These are phyloP conservation scores for Pachyramphus minor DNA, from an alignment of 2,113 vertebrate species.

Conservation along the genomic window DNA sequence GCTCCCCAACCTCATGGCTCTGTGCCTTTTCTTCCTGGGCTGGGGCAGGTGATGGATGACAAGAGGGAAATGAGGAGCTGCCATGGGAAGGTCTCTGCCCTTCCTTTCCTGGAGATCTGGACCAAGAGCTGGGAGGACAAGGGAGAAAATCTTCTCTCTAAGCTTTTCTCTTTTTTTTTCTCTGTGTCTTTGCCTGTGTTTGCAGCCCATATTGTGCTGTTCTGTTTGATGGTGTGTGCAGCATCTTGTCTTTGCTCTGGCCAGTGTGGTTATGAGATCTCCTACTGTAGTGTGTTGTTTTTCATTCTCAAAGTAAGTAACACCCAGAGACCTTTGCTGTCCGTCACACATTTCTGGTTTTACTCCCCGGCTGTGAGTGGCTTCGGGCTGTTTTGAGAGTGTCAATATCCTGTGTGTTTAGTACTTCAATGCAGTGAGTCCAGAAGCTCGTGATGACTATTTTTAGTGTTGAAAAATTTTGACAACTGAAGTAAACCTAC, in stretches of 20 bases:
- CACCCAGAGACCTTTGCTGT: background rate
- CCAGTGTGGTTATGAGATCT: background rate
- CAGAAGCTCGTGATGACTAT: constrained; percentile 31
- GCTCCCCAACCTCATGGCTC: accelerated
- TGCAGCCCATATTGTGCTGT: background rate
- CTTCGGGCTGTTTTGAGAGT: background rate
- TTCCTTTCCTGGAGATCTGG: background rate
- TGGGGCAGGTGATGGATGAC: background rate
- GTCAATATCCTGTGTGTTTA: background rate
- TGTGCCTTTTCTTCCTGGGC: background rate
- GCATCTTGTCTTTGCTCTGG: background rate
- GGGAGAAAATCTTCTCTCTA: background rate
- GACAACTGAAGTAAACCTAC: constrained; percentile 16
- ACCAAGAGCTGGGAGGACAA: background rate
- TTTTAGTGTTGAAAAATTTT: constrained; percentile 40
- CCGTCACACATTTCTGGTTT: background rate
- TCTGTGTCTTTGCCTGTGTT: background rate
- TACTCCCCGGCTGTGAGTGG: background rate
- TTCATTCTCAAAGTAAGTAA: background rate
- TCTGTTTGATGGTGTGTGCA: background rate
- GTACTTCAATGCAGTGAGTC: background rate
- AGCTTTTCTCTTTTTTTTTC: background rate
- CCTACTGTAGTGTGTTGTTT: background rate
- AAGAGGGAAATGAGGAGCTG: background rate
- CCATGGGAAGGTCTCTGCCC: accelerated